A percentile compares a stretch with the other conserved stretches of the same genome.
Conservation (phyloP, 2,113 vertebrate species). For the Lichenostomus cassidix region DNA sequence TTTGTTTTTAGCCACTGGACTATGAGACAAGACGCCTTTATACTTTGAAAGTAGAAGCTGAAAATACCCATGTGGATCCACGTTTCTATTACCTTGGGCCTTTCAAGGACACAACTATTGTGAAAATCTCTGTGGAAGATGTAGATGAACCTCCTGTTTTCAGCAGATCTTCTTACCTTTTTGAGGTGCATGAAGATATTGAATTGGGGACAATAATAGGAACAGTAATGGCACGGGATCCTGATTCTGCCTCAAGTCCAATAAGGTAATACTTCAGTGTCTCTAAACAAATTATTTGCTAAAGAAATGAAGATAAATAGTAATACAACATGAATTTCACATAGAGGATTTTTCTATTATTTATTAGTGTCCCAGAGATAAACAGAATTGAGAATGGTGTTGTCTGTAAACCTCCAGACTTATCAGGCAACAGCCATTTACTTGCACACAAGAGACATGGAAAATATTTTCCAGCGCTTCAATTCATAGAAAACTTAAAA, state of each 20-base stretch:
- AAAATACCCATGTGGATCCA: conserved; percentile 80
- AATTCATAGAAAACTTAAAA: not conserved
- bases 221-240: conserved; percentile 81
- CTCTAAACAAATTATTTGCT: not conserved
- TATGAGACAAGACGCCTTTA: conserved; percentile 79
- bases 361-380: not conserved
- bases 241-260: conserved; percentile 75
- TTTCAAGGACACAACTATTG: conserved; percentile 81
- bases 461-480: not conserved
- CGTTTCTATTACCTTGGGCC: conserved; percentile 83
- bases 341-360: not conserved
- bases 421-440: not conserved
- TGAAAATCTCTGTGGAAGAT: conserved; percentile 83
- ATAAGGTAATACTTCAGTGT: conserved; percentile 70
- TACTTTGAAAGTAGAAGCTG: conserved; percentile 80
- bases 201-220: conserved; percentile 82
- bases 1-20: conserved; percentile 75
- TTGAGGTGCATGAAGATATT: conserved; percentile 84
- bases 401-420: not conserved
- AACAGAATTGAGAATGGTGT: not conserved
- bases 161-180: conserved; percentile 79
- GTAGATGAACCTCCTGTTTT: conserved; percentile 81
- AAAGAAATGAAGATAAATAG: not conserved
- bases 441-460: not conserved
- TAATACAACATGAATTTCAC: not conserved